phyloP scores from a whole-genome alignment of 2,888 invertebrate species.

The Mythimna impura region DNA sequence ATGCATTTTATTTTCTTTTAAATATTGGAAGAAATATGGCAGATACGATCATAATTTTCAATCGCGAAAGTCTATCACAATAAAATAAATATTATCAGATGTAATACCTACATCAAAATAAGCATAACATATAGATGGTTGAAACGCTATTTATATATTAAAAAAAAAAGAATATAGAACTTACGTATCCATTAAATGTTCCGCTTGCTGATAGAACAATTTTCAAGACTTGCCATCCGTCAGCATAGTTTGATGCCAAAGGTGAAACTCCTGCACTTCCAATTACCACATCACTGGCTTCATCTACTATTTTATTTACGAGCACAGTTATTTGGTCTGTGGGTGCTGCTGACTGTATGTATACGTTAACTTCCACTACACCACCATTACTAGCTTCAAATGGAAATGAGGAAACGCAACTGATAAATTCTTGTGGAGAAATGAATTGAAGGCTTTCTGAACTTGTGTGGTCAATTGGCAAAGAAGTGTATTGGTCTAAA shows the following conservation, averaged over 20 bases:
- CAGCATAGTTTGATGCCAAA: slow-evolving; percentile 36
- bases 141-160: neutral
- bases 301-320: slow-evolving; percentile 51
- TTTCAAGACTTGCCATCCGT: slow-evolving; percentile 65
- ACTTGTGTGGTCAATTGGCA: slow-evolving; percentile 44
- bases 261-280: slow-evolving; percentile 49
- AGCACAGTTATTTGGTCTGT: slow-evolving; percentile 62
- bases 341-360: slow-evolving; percentile 50
- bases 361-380: slow-evolving; percentile 65
- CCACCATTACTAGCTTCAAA: slow-evolving; percentile 58
- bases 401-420: slow-evolving; percentile 61
- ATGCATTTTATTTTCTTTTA: too few relatives aligned
- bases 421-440: slow-evolving; percentile 49
- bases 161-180: slow-evolving; percentile 32
- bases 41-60: neutral
- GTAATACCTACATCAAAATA: neutral
- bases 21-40: neutral
- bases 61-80: neutral
- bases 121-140: neutral
- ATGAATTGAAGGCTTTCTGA: slow-evolving; percentile 56
- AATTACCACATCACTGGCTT: slow-evolving; percentile 54
- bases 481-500: slow-evolving; percentile 39
- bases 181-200: slow-evolving; percentile 64
- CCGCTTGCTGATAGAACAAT: slow-evolving; percentile 26
- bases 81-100: slow-evolving; percentile 1